Evolutionary conservation across 2,113 vertebrate species (phyloP), one percentile per base, ranked within the genome.

Genomic region (Clinocottus analis): DNA sequence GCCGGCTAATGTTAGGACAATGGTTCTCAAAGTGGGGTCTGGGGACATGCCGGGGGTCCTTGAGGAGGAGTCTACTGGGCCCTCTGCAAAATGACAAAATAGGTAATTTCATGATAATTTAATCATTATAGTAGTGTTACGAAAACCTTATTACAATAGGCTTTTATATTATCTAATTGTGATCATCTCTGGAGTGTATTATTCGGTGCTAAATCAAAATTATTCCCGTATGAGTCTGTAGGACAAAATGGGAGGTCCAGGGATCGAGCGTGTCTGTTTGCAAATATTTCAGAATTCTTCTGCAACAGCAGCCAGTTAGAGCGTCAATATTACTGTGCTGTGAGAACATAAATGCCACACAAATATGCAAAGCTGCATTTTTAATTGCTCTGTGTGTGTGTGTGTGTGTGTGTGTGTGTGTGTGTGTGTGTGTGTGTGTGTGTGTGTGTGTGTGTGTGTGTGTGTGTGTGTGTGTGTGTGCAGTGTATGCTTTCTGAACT

Each of bases 331-430:
- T 31, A 31, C 74, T 59, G 47, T 60, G 58, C 43, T 23, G 17
- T 29, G 53, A 61, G 53, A 64, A 79, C 72, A 77, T 68, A 80
- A 86, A 86, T 80, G 43, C 47, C 17, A 82, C 11, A 21, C 67
- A 84, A 88, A 88, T 73, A 76, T 87, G 73, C 84, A 91, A 80
- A 25, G 64, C 72, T 64, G 85, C 77, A 74, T 71, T 84, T 88
- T 75, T 89, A 89, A 91, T 87, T 82, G 85, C 59, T 78, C 56
- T 90, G 69, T 93, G 86, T 85, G 19, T 74, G 63, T 78, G 58
- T 90, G 69, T 93, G 86, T 85, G 19, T 74, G 63, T 92, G 75
- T 92, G 83, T 83, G 68, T 66, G 56, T 74, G 51, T 81, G 31
- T 83, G 80, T 92, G 94, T 93, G 91, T 91, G 90, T 86, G 68